Base-by-base conservation (phyloP, 2,113 vertebrate species). In the Ranitomeya variabilis region DNA sequence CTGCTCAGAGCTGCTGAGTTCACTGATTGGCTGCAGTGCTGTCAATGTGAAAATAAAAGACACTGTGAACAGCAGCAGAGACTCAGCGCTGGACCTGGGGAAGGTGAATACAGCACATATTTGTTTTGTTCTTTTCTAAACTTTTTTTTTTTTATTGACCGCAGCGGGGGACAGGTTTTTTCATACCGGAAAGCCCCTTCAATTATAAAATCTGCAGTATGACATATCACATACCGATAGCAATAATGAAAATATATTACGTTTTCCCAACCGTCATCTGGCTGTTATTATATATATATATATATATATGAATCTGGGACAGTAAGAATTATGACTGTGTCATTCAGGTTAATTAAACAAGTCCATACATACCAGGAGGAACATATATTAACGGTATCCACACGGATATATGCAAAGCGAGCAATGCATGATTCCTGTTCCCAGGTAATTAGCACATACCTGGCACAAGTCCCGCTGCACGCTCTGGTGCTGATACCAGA, bases 401-500 rank as follows among this genome's bases (percentile, higher is more conserved):
- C 18, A 7, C 55, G 60, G 18, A 45, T 76, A 23, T 37, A 83
- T 73, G 76, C 76, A 87, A 67, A 78, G 74, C 37, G 12, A 57
- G 59, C 31, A 31, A 64, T 19, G 19, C 55, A 54, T 62, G 14
- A 51, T 2, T n/a, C 45, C 66, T 69, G 45, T 45, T 78, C 59
- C 15, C 59, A 78, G 37, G 59, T 80, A 80, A 87, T 87, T 67
- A 87, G 45, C 59, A 80, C 59, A 69, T 67, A 67, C 86, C 62
- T 80, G 86, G 76, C 86, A 31, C 37, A 15, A 6, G 9, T 80
- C 77, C 76, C 77, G 37, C 8, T 51, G 19, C 67, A 55, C 37
- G 14, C 37, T 31, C 23, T 23, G 60, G 19, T 54, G 1, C 19
- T 52, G 64, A 69, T 69, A 26, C n/a, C 51, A 23, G 82, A 45